Evolutionary conservation across 2,113 vertebrate genomes (phyloP), one percentile per base, ranked within the genome.

Genomic region (Chionodraco myersi): DNA sequence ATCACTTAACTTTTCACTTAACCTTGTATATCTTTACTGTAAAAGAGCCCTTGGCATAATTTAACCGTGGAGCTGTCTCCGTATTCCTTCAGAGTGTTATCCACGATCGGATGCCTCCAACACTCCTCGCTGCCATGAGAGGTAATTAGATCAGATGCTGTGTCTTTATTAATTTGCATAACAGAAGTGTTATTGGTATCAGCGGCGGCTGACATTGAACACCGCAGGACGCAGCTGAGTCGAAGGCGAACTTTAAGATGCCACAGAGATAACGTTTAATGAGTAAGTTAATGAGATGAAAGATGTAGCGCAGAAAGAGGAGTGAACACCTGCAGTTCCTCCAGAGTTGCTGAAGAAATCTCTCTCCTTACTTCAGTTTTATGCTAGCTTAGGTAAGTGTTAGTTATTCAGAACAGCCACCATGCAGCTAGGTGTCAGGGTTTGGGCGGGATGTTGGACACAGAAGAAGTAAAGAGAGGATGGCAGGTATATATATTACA

Each of bases 101-200:
- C 56, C 5, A 2, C 74, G 79, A 73, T 79, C 70, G 83, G 86
- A 60, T 79, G 21, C 0, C 36, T 41, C 73, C 52, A n/a, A 68
- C 74, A 30, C 67, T 53, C 12, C 30, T 6, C 18, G 66, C 80
- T 59, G 67, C 81, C 75, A 73, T 57, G 0, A 64, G 62, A 64
- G 53, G 77, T 73, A 75, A 82, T 72, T 73, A 86, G 54, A 86
- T 85, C 76, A 66, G 66, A 67, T 60, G 72, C 61, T 26, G 60
- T 45, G 60, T 61, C 4, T 18, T 23, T 23, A 52, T 70, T 54
- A 79, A 76, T 70, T 60, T 30, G 72, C 1, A 78, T 18, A 16
- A 52, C 21, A 36, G 41, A 78, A 69, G 74, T 65, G 74, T 56
- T 36, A 18, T 36, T 26, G 73, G 53, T 73, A 49, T 80, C 57